Evolutionary conservation across 2,888 invertebrate genomes (phyloP).

Genomic region (Pimpla rufipes): DNA sequence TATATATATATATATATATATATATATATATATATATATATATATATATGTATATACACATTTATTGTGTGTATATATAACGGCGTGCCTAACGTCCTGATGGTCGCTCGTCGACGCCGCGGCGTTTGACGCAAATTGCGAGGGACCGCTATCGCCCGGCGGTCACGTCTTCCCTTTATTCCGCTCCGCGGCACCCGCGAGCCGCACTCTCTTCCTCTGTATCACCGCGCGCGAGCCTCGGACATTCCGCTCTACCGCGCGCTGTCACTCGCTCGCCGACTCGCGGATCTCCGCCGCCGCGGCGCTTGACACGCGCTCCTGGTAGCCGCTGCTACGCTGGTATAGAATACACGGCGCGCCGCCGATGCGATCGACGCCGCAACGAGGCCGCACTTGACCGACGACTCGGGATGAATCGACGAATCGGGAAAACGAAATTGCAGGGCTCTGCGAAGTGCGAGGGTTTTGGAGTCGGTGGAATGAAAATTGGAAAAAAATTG

Average conservation of each 20-base stretch:
- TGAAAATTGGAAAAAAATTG: too few relatives aligned
- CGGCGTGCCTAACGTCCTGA: constrained; percentile 55
- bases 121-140: constrained; percentile 83
- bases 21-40: too few relatives aligned
- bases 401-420: not conserved
- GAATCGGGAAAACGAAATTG: too few relatives aligned
- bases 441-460: too few relatives aligned
- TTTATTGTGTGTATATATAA: constrained; percentile 22
- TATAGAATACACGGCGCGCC: not conserved
- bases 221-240: constrained; percentile 49
- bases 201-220: constrained; percentile 34
- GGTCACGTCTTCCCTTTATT: constrained; percentile 81
- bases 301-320: constrained; percentile 20
- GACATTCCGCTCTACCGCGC: constrained; percentile 65
- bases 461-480: too few relatives aligned
- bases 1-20: too few relatives aligned
- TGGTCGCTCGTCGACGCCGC: constrained; percentile 74
- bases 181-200: constrained; percentile 67
- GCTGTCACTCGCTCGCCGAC: constrained; percentile 56
- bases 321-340: constrained; percentile 13
- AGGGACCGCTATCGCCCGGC: constrained; percentile 77
- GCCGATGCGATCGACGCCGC: not conserved
- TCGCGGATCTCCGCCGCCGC: constrained; percentile 28
- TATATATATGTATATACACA: constrained; percentile 11
- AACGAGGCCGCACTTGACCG: constrained; percentile 21